Conservation (phyloP, 2,888 invertebrate genomes). For the Heliconius charithonia region DNA sequence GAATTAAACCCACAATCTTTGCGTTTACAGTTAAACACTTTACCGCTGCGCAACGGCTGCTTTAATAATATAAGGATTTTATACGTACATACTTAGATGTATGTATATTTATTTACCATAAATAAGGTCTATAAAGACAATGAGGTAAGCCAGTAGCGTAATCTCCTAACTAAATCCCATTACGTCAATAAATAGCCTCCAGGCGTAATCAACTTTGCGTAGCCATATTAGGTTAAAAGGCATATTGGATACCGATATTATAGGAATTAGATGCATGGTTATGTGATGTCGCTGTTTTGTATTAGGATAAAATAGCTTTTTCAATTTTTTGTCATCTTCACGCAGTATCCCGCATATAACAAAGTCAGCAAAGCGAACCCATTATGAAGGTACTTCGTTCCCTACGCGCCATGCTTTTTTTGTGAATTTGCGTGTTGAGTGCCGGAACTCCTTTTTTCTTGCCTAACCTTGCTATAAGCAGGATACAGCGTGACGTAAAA, state of each 20-base stretch:
- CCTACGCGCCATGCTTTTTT: too few species aligned
- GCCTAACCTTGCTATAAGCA: background rate
- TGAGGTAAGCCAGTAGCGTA: conserved; percentile 4
- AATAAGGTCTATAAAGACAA: conserved; percentile 12
- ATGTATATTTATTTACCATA: conserved; percentile 4
- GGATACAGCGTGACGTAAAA: background rate
- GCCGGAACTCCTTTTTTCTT: background rate
- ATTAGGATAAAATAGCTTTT: background rate
- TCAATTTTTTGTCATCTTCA: background rate
- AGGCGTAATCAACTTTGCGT: conserved; percentile 38
- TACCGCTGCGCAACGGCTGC: background rate
- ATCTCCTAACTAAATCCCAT: conserved; percentile 25
- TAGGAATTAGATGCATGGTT: background rate
- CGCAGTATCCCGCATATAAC: background rate
- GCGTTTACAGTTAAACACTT: background rate
- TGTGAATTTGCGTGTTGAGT: too few species aligned
- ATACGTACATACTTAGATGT: background rate
- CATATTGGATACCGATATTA: background rate
- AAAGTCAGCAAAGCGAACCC: too few species aligned
- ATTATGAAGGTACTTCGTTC: too few species aligned
- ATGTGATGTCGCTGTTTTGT: background rate
- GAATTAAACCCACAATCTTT: background rate
- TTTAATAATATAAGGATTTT: background rate
- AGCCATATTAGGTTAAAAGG: conserved; percentile 26
- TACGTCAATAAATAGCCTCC: conserved; percentile 28